Evolutionary conservation across 1,140 invertebrate genomes (phyloP), one percentile per base, ranked within the genome.

Genomic region (Aphaenogaster floridana): DNA sequence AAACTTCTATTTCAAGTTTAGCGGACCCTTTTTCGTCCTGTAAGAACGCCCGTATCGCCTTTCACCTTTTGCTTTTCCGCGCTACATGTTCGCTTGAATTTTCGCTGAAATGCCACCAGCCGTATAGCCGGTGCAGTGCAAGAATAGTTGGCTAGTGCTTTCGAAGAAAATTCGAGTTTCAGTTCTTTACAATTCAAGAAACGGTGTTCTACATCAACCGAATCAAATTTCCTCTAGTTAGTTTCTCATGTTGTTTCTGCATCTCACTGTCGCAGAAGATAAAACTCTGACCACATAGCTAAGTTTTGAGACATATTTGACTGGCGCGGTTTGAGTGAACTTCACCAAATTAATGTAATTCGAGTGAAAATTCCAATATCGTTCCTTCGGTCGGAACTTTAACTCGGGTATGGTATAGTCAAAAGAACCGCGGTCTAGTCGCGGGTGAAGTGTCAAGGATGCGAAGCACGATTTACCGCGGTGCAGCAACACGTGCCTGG

Each of bases 401-500:
- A 7, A 4, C 15, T 61, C 13, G 39, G 36, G n/a, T 50, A 13
- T 9, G 7, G 21, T 28, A 15, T 39, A 13, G 13, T 50, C 54
- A 45, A 61, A 76, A 63, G 68, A 74, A 84, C n/a, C 6, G 52
- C 54, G 42, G 9, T 54, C 39, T n/a, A 8, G 9, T 34, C 63
- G 79, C 50, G 66, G 36, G 1, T 34, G 17, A 74, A 84, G 69
- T 63, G 80, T 84, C 69, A 39, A 39, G 72, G 21, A 89, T 89
- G 76, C 88, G 21, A 34, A 34, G 34, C 88, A 90, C 88, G 88
- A 90, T 90, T 87, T 89, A 86, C 77, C 52, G 83, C 77, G 89
- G 71, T 76, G 84, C 69, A 89, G 88, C 89, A 89, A 90, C 89
- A 90, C 89, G 89, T 90, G 88, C 88, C 69, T 79, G 34, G 59